These are phyloP conservation scores for Psittacula echo DNA, from an alignment of 2,797 vertebrate genomes.

Conservation along the genomic window DNA sequence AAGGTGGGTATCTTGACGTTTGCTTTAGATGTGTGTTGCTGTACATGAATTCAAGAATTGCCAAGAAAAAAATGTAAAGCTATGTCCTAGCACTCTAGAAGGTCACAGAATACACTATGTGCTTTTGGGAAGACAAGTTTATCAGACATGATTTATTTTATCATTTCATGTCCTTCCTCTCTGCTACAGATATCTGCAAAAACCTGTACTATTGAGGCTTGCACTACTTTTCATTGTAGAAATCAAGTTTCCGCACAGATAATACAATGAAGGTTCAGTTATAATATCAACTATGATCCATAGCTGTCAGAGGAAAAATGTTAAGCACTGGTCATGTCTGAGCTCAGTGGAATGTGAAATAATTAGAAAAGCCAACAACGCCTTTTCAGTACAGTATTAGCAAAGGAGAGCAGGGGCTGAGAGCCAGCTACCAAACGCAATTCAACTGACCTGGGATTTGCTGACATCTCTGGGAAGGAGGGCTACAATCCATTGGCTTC, in stretches of 20 bases:
- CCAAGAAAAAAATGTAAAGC: neutral
- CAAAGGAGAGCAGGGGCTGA: neutral
- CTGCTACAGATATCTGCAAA: neutral
- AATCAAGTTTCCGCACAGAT: neutral
- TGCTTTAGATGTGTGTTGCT: neutral
- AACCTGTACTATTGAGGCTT: neutral
- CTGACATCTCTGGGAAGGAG: neutral
- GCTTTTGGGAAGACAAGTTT: neutral
- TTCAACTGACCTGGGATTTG: neutral
- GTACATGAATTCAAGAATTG: neutral
- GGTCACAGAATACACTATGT: neutral
- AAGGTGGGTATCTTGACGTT: accelerated
- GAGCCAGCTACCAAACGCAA: neutral
- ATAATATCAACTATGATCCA: neutral
- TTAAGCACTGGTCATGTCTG: neutral
- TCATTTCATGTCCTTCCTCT: neutral
- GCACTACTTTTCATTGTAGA: neutral
- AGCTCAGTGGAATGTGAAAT: neutral
- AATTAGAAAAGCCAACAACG: accelerated
- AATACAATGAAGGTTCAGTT: neutral
- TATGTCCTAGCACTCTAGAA: neutral
- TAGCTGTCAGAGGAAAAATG: neutral
- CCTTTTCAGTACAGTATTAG: neutral
- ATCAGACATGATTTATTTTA: neutral
- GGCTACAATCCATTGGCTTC: neutral